Evolutionary conservation across 1,140 invertebrate species (phyloP).

Genomic region (Parasteatoda tepidariorum): DNA sequence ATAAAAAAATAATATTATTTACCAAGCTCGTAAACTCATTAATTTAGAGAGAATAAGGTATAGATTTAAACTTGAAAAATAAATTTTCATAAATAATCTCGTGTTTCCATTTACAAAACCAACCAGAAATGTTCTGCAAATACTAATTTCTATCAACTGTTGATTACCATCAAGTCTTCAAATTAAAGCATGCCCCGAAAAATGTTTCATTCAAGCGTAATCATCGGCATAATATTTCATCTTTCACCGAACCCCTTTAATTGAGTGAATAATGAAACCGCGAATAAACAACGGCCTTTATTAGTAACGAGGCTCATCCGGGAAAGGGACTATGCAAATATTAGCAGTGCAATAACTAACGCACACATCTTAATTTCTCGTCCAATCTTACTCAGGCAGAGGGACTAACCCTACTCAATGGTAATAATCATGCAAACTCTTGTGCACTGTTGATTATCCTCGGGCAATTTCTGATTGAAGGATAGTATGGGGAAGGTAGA

Average conservation of each 20-base stretch:
- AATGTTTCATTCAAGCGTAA: too few species aligned
- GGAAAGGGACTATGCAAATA: background rate
- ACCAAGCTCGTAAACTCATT: too few species aligned
- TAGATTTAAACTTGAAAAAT: too few species aligned
- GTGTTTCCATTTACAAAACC: too few species aligned
- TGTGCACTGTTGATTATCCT: slow-evolving; percentile 31
- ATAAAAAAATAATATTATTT: too few species aligned
- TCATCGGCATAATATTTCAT: background rate
- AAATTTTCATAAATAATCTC: too few species aligned
- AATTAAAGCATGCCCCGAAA: too few species aligned
- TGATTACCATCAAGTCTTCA: too few species aligned
- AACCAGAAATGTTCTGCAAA: too few species aligned
- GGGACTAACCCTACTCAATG: slow-evolving; percentile 11
- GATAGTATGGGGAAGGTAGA: background rate
- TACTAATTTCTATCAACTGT: too few species aligned
- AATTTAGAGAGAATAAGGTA: too few species aligned
- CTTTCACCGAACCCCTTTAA: background rate
- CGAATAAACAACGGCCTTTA: slow-evolving; percentile 5
- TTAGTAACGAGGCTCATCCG: slow-evolving; percentile 22
- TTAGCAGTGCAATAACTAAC: slow-evolving; percentile 48
- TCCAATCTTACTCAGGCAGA: slow-evolving; percentile 1
- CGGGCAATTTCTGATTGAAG: background rate
- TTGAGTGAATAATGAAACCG: slow-evolving; percentile 38
- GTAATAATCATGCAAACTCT: slow-evolving; percentile 50
- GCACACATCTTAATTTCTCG: slow-evolving; percentile 52